Conservation (phyloP, 1,140 invertebrate genomes). For the Limonius californicus region DNA sequence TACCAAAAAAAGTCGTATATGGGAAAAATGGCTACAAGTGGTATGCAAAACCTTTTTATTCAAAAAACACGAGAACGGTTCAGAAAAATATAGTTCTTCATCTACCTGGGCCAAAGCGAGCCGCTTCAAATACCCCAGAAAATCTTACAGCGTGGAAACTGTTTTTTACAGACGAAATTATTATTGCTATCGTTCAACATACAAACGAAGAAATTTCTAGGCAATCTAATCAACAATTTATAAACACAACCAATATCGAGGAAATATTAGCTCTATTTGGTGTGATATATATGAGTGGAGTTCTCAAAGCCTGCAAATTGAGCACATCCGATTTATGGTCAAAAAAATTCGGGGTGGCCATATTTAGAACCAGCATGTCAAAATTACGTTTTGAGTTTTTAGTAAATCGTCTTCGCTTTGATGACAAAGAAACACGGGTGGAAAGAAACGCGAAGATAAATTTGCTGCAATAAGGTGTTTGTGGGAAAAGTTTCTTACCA, state of each 20-base stretch:
- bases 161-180: slow-evolving; percentile 17
- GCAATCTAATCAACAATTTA: neutral
- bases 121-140: neutral
- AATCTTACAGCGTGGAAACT: neutral
- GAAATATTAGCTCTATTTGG: neutral
- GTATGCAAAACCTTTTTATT: too few relatives aligned
- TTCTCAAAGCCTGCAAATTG: neutral
- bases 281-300: neutral
- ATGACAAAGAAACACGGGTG: too few relatives aligned
- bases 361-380: neutral
- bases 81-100: too few relatives aligned
- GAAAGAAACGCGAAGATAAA: neutral
- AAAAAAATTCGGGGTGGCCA: slow-evolving; percentile 17
- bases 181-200: neutral
- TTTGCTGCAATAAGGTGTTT: neutral
- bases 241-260: neutral
- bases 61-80: too few relatives aligned
- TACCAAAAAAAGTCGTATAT: too few relatives aligned
- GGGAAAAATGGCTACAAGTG: too few relatives aligned
- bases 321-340: slow-evolving; percentile 20
- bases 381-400: neutral
- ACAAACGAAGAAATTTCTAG: slow-evolving; percentile 19
- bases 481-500: neutral
- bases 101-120: neutral
- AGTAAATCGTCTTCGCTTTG: neutral